These are phyloP conservation scores for Conopomorpha cramerella DNA, from an alignment of 1,140 invertebrate genomes.

Conservation along the genomic window DNA sequence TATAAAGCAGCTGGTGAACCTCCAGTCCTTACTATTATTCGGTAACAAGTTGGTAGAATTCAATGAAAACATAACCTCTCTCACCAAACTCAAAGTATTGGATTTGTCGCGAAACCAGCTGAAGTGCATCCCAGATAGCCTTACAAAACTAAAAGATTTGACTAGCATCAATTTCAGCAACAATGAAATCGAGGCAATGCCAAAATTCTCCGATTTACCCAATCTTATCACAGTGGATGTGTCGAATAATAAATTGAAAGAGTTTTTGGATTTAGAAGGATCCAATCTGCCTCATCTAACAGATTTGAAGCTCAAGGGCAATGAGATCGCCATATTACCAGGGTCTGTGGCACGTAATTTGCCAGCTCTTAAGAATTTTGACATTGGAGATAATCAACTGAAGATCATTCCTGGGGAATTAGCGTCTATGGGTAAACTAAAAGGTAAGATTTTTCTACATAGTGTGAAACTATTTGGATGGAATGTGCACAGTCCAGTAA, in stretches of 20 bases:
- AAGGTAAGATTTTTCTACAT: too few relatives aligned
- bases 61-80: conserved; percentile 61
- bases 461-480: too few relatives aligned
- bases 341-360: conserved; percentile 59
- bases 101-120: conserved; percentile 72
- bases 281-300: conserved; percentile 65
- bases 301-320: conserved; percentile 70
- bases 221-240: conserved; percentile 68
- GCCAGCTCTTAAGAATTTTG: conserved; percentile 68
- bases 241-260: conserved; percentile 69
- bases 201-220: conserved; percentile 59
- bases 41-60: conserved; percentile 67
- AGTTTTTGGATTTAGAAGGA: conserved; percentile 69
- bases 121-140: conserved; percentile 60
- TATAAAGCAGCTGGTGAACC: conserved; percentile 66
- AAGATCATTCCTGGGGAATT: conserved; percentile 67
- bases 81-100: conserved; percentile 71
- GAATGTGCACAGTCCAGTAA: too few relatives aligned
- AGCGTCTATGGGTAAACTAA: conserved; percentile 68
- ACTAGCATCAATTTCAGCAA: conserved; percentile 71
- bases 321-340: conserved; percentile 69
- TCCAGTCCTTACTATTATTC: conserved; percentile 74
- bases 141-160: conserved; percentile 67
- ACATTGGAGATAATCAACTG: conserved; percentile 72
- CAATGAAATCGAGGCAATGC: conserved; percentile 68